Evolutionary conservation across 2,888 invertebrate genomes (phyloP).

Genomic region (Argyresthia goedartella): DNA sequence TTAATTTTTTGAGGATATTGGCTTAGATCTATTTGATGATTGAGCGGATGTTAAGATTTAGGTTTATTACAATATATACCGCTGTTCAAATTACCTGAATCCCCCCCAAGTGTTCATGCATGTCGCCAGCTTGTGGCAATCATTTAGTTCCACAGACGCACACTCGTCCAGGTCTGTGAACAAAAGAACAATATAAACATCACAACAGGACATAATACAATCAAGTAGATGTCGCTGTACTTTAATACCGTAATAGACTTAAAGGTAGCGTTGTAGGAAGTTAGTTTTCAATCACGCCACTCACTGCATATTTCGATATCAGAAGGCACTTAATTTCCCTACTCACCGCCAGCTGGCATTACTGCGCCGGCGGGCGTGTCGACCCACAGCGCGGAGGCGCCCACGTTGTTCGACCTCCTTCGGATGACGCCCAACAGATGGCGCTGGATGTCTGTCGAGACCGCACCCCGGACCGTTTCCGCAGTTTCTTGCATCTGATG

Average conservation of each 20-base stretch:
- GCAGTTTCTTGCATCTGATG: slow-evolving; percentile 78
- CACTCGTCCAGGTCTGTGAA: slow-evolving; percentile 87
- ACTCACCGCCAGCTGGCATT: slow-evolving; percentile 76
- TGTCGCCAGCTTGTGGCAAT: slow-evolving; percentile 83
- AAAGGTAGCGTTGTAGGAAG: no score
- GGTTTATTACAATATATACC: no score
- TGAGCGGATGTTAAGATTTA: no score
- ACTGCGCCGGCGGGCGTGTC: slow-evolving; percentile 86
- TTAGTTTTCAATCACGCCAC: no score
- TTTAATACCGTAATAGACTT: no score
- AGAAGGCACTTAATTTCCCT: neutral
- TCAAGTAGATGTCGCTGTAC: no score
- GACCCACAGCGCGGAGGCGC: slow-evolving; percentile 87
- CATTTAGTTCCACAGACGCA: slow-evolving; percentile 83
- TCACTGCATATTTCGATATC: no score
- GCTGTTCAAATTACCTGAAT: slow-evolving; percentile 61
- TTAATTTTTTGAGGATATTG: no score
- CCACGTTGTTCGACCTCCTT: slow-evolving; percentile 88
- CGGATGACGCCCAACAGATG: slow-evolving; percentile 88
- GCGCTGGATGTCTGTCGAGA: slow-evolving; percentile 84
- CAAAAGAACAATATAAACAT: neutral
- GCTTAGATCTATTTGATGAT: no score
- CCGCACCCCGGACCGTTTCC: slow-evolving; percentile 72
- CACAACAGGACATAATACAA: no score
- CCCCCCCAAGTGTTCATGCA: slow-evolving; percentile 90